Percentiles rank a stretch among this genome's conserved stretches.
Evolutionary conservation across 2,888 invertebrate species (phyloP).

Genomic region (Phytoseiulus persimilis): DNA sequence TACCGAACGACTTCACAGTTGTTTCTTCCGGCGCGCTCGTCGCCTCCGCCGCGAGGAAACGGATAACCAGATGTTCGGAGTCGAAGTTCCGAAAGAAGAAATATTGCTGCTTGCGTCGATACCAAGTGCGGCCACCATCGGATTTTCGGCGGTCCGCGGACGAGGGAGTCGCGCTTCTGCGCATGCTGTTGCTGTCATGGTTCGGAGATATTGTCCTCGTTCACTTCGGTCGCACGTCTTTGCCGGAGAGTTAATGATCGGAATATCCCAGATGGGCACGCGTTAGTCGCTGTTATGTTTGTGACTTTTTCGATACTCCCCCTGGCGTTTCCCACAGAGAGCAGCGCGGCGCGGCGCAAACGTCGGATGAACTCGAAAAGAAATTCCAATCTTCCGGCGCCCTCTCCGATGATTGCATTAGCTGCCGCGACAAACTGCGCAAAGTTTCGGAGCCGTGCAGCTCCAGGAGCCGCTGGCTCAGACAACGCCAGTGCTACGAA

Average conservation of each 20-base stretch:
- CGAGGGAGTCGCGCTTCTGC: not conserved
- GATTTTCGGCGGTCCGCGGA: too few species aligned
- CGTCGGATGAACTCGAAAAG: not conserved
- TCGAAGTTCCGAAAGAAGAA: too few species aligned
- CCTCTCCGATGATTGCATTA: not conserved
- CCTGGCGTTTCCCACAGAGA: not conserved
- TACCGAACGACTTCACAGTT: too few species aligned
- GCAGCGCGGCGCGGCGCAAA: not conserved
- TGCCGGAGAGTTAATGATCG: not conserved
- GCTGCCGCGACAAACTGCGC: not conserved
- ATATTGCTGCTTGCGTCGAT: not conserved
- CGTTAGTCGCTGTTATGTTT: not conserved
- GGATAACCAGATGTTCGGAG: too few species aligned
- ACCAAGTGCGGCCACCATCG: not conserved
- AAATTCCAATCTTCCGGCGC: not conserved
- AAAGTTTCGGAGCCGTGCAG: not conserved
- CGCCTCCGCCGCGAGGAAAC: too few species aligned
- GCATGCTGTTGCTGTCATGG: not conserved
- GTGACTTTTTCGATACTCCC: not conserved
- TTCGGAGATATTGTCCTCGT: not conserved
- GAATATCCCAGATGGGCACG: not conserved
- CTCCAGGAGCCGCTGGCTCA: not conserved
- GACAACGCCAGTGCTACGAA: not conserved
- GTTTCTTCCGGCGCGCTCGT: too few species aligned
- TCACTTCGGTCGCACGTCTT: too few species aligned